Conservation (phyloP, 2,113 vertebrate genomes). For the Eudyptes chrysolophus region DNA sequence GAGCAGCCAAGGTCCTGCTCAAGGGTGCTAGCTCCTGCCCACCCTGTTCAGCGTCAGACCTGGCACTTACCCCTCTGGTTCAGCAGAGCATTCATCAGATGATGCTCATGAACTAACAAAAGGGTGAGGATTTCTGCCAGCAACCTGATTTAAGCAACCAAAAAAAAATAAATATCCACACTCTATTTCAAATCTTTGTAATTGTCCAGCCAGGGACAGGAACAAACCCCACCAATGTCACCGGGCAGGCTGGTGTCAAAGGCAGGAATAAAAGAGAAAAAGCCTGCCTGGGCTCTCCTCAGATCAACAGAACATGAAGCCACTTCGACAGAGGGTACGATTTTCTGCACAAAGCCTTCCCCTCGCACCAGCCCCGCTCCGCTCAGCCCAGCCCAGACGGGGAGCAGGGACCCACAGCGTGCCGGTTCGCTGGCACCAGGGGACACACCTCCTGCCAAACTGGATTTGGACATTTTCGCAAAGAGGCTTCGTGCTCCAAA, state of each 20-base stretch:
- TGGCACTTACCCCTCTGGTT: rapidly evolving
- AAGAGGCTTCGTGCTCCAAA: not conserved
- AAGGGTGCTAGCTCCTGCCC: not conserved
- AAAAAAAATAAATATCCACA: not conserved
- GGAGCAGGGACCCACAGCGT: not conserved
- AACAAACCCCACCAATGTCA: rapidly evolving
- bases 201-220: not conserved
- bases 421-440: not conserved
- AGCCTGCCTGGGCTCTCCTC: not conserved
- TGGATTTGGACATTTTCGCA: not conserved
- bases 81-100: not conserved
- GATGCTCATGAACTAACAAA: not conserved
- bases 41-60: rapidly evolving
- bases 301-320: not conserved
- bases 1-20: not conserved
- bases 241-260: not conserved
- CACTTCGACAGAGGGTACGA: not conserved
- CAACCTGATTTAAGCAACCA: rapidly evolving
- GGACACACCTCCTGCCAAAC: not conserved
- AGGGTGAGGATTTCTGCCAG: not conserved
- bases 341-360: not conserved
- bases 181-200: not conserved
- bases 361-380: not conserved
- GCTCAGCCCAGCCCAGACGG: not conserved
- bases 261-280: not conserved